Base-by-base conservation (phyloP, 1,140 invertebrate genomes). In the Eumeta japonica region DNA sequence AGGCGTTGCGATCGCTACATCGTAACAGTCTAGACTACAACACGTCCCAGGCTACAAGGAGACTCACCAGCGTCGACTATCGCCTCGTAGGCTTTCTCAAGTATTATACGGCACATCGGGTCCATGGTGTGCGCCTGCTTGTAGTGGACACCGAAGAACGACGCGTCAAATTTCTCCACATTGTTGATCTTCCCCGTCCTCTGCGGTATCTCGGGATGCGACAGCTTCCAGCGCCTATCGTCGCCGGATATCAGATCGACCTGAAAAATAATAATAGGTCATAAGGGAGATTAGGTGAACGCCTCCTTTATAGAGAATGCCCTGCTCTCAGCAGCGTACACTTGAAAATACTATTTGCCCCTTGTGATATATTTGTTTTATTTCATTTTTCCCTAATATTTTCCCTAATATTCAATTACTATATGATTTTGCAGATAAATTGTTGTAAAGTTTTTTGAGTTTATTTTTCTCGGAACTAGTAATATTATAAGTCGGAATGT, bases 101-200 rank as follows among this genome's bases (percentile, higher is more conserved):
- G 60, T 10, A 95, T 63, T 39, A 93, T 81, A 39, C 92, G 78
- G 47, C 88, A 82, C 83, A 93, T 90, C 0, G 92, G 92, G 52
- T 96, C 93, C 88, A 94, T 89, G 7, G 80, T 81, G 42, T 92
- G 81, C 0, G 90, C 90, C 61, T 94, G 89, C 43, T 89, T 88
- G 49, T 81, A 84, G 49, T 89, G 86, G 1, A 92, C 83, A 0
- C 81, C 88, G 64, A 94, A 93, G 65, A 90, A 92, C 0, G 83
- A 73, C 0, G 88, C 83, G 62, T 94, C 91, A 44, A 92, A 94
- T 64, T 91, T 91, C 13, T 76, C 76, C 2, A 94, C 65, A 58
- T 88, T 80, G 49, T 84, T 84, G 28, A 95, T 71, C 65, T 91
- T 92, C 15, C 92, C 92, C 30, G 83, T 86, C 34, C 87, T 66